Evolutionary conservation across 35 echinoderm and acorn worm species (phyloP).

Genomic region (Apostichopus parvimensis): DNA sequence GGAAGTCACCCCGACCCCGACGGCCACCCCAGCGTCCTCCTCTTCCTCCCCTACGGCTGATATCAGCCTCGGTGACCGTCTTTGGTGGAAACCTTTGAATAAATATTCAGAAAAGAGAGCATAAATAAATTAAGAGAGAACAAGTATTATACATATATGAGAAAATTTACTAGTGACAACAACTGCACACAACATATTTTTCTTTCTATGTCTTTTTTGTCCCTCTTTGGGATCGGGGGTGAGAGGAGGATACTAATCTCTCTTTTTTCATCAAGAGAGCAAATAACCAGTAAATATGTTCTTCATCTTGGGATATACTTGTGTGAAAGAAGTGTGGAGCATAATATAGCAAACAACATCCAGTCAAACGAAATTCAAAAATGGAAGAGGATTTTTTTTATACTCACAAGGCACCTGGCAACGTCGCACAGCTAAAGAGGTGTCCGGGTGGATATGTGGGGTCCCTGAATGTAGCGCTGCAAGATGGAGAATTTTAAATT

Average conservation of each 20-base stretch:
- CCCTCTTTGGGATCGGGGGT: no score
- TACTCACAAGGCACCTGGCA: conserved; percentile 93
- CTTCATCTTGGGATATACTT: no score
- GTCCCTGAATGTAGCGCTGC: conserved; percentile 80
- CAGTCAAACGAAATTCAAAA: no score
- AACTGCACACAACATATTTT: no score
- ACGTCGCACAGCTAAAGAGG: conserved; percentile 67
- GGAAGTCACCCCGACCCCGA: not conserved
- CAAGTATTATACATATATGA: not conserved
- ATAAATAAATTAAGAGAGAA: not conserved
- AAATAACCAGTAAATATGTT: no score
- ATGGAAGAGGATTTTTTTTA: not conserved
- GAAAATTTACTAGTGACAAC: no score
- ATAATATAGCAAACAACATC: no score
- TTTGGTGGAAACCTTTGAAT: conserved; percentile 38
- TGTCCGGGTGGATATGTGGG: conserved; percentile 67
- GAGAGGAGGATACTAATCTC: no score
- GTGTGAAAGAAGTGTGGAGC: no score
- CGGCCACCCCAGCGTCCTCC: conserved; percentile 18
- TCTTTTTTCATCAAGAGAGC: no score
- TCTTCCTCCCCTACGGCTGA: conserved; percentile 10
- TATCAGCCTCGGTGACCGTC: conserved; percentile 23
- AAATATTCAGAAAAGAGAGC: not conserved
- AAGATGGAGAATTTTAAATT: not conserved
- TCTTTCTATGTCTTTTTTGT: not conserved